Base-by-base conservation (phyloP, 2,113 vertebrate species). In the Mustela nigripes region DNA sequence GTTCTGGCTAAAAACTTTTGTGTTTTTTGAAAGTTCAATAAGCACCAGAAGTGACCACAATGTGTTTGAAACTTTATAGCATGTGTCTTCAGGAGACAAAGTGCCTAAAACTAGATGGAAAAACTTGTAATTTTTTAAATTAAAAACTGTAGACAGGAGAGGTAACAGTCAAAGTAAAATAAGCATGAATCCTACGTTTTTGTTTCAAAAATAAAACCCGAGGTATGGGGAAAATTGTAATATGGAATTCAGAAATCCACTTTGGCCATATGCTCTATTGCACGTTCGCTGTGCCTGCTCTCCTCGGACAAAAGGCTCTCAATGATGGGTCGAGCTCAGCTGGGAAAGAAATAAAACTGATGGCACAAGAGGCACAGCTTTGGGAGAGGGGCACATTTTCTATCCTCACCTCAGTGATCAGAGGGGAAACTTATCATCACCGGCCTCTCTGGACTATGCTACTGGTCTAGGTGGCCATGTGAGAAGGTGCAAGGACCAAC, bases 41-140 rank as follows among this genome's bases (percentile, higher is more conserved):
- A 96, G 88, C 94, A 94, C 76, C 71, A 89, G 45, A 94, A 95
- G 91, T 97, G 93, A 97, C 97, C 98, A 96, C 98, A 98, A 91
- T 91, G 82, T 83, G 95, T 95, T 74, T 98, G 97, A 98, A 98
- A 98, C 82, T 79, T 96, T 96, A 98, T 88, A 97, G 96, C 95
- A 45, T 94, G 88, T 21, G 45, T 95, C 96, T 97, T 91, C 86
- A 73, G 97, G 90, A 94, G 97, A 97, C 74, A 88, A 96, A 96
- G 71, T 83, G 45, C 97, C 97, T 97, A 88, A 97, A 98, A 97
- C 95, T 84, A 97, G 93, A 97, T 58, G 67, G 94, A 16, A 96
- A 98, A 93, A 95, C 96, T 80, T 97, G 42, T 95, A 97, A 98
- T 98, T 98, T 97, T 96, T 97, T 95, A 96, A 98, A 98, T 98